phyloP scores from a whole-genome alignment of 64 coral and sea anemone species.

The Hydrozoanthus tunicans region DNA sequence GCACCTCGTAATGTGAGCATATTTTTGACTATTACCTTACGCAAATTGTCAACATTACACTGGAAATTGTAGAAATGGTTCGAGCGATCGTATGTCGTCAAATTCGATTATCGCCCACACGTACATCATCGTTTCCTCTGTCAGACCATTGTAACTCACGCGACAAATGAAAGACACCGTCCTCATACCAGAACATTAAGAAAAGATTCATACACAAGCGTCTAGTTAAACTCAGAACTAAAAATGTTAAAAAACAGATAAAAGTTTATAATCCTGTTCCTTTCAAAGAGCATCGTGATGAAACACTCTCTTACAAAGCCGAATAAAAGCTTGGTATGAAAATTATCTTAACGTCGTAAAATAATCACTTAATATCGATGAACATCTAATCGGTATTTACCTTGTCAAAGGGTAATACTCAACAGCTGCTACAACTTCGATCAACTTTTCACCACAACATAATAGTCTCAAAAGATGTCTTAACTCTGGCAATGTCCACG shows the following conservation, averaged over 20 bases:
- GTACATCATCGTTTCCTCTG: background rate
- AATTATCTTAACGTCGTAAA: background rate
- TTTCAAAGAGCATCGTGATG: background rate
- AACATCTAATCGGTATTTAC: conserved; percentile 15
- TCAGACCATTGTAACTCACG: conserved; percentile 1
- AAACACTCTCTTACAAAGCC: background rate
- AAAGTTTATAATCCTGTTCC: background rate
- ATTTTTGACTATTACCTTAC: conserved; percentile 43
- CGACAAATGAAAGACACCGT: background rate
- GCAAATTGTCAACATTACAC: conserved; percentile 43
- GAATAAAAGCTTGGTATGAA: background rate
- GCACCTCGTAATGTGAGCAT: conserved; percentile 8
- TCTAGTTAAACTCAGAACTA: background rate
- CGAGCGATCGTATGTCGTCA: conserved; percentile 10
- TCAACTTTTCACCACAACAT: background rate
- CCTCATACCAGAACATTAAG: background rate
- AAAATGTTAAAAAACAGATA: background rate
- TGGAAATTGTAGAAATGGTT: conserved; percentile 52
- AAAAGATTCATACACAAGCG: background rate
- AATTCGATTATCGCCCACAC: background rate
- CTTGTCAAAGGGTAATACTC: background rate
- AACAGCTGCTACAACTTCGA: background rate
- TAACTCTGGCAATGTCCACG: background rate
- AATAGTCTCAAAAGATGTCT: background rate
- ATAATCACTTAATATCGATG: background rate